phyloP scores from a whole-genome alignment of 2,113 vertebrate genomes.

The Rhinoptilus africanus region DNA sequence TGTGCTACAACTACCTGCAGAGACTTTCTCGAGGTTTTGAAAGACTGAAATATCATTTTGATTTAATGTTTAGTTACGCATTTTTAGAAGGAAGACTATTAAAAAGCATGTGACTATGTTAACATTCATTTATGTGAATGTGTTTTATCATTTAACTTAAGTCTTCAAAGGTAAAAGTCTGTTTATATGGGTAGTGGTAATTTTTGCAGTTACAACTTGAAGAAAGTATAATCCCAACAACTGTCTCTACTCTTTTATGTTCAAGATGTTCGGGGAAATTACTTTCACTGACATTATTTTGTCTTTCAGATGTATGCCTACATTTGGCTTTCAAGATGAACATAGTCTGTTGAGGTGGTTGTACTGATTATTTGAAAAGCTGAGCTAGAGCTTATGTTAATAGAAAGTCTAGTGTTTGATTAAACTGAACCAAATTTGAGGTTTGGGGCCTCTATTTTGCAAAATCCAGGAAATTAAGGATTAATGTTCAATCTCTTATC shows the following conservation, averaged over 20 bases:
- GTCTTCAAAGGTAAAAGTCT: not conserved
- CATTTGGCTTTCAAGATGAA: not conserved
- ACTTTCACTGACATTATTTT: not conserved
- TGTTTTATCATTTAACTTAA: not conserved
- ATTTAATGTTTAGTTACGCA: not conserved
- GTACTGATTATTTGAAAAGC: not conserved
- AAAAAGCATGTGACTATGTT: not conserved
- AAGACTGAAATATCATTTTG: not conserved
- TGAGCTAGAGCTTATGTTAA: not conserved
- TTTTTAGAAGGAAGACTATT: not conserved
- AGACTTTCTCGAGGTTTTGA: not conserved
- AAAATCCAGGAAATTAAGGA: not conserved
- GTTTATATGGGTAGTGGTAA: not conserved
- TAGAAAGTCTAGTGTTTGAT: not conserved
- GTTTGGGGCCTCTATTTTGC: not conserved
- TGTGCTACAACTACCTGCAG: not conserved
- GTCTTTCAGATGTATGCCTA: not conserved
- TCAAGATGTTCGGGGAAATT: not conserved
- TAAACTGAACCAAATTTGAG: not conserved
- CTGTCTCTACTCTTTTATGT: not conserved
- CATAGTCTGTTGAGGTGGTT: not conserved
- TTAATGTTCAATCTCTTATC: not conserved
- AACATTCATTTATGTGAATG: not conserved
- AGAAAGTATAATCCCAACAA: not conserved
- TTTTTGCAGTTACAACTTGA: not conserved